Conservation (phyloP, 1,140 invertebrate species). For the Temnothorax nylanderi region DNA sequence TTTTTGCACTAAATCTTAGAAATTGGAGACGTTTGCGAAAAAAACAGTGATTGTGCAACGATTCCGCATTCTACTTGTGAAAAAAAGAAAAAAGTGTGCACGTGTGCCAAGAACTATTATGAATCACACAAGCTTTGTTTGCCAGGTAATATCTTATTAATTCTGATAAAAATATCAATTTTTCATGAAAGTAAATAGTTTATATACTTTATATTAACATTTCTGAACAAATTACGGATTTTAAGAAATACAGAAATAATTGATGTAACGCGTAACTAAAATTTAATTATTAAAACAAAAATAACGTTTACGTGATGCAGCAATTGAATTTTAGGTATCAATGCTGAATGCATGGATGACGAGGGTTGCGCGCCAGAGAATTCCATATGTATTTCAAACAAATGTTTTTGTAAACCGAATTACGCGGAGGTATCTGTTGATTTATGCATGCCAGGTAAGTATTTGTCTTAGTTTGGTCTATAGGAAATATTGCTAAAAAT, state of each 20-base stretch:
- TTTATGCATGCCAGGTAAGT: constrained; percentile 22
- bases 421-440: not conserved
- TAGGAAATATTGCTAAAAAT: not conserved
- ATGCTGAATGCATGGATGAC: constrained; percentile 18
- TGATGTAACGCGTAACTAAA: not conserved
- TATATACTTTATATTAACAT: not conserved
- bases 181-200: not conserved
- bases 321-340: constrained; percentile 56
- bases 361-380: not conserved
- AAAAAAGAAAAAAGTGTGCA: constrained; percentile 41
- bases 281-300: not conserved
- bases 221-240: not conserved
- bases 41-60: constrained; percentile 57
- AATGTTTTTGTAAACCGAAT: constrained; percentile 33
- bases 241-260: not conserved
- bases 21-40: constrained; percentile 67
- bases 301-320: not conserved
- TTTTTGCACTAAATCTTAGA: constrained; percentile 25
- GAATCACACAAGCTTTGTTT: constrained; percentile 37
- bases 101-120: constrained; percentile 67
- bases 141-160: constrained; percentile 56
- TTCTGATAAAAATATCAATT: not conserved
- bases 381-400: not conserved
- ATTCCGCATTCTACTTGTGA: constrained; percentile 57
- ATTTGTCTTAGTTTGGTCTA: not conserved